Base-by-base conservation (phyloP, 1,140 invertebrate genomes). In the Nebria ingens region DNA sequence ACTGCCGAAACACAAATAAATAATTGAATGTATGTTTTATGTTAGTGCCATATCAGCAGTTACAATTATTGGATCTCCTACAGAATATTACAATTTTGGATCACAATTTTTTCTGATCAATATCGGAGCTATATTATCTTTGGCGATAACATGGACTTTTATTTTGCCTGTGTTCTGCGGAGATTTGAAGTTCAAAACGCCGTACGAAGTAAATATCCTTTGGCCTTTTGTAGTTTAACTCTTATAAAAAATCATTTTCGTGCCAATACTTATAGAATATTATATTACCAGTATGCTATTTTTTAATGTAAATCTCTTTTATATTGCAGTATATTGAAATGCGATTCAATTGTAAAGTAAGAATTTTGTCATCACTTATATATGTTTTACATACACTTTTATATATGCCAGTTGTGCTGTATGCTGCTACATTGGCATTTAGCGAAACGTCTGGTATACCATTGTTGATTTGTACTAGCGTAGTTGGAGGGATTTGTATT, bases 221-320 rank as follows among this genome's bases (percentile, higher is more conserved):
- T n/a, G n/a, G n/a, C n/a, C n/a, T n/a, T n/a, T n/a, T n/a, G n/a
- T n/a, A n/a, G n/a, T n/a, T n/a, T n/a, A n/a, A n/a, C n/a, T n/a
- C n/a, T n/a, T n/a, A n/a, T n/a, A n/a, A n/a, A n/a, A n/a, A n/a
- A n/a, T n/a, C n/a, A n/a, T n/a, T n/a, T n/a, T n/a, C n/a, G n/a
- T n/a, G n/a, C n/a, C n/a, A n/a, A n/a, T n/a, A n/a, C n/a, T 34
- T 19, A 21, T 19, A 19, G 19, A 42, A 54, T 20, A 19, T 2
- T 54, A 23, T 19, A 23, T 19, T 21, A n/a, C n/a, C n/a, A n/a
- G n/a, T n/a, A n/a, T n/a, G n/a, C n/a, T n/a, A n/a, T n/a, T n/a
- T 34, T 12, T 1, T 38, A 56, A 62, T 64, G 22, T n/a, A 45
- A 79, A 77, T n/a, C n/a, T n/a, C n/a, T n/a, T 57, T 79, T 29